Base-by-base conservation (phyloP, 1,140 invertebrate genomes). In the Coboldia fuscipes region DNA sequence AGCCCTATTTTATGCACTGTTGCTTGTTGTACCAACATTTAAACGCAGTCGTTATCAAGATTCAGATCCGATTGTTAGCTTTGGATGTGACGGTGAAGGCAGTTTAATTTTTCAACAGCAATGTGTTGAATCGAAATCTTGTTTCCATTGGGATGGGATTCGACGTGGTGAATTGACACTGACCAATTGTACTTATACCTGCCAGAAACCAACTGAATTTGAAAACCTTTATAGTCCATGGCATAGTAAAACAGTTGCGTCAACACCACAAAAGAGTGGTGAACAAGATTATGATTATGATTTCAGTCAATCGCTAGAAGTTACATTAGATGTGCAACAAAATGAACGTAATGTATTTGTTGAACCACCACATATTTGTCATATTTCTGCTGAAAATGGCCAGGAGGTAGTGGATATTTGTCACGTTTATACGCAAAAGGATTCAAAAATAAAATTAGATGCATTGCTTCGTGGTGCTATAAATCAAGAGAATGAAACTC, bases 31-130 rank as follows among this genome's bases (percentile, higher is more conserved):
- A 1, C 75, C 75, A 9, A 54, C 62, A 5, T 65, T 72, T 15
- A 53, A 66, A 32, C 6, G 54, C 62, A 42, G 50, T 61, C 43
- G 60, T 56, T 43, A 53, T 0, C 50, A 65, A 43, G 63, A 62
- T 10, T 55, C 62, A 12, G 60, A 60, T 30, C 70, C 72, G 5
- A 50, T 60, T 4, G 65, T 77, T 0, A 65, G 66, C 42, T 79
- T 80, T 43, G 66, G 65, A 36, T 79, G 76, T 47, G 66, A 75
- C 43, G 50, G 53, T 18, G 49, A 61, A 12, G 70, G 71, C 3
- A 73, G 70, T 2, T 61, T 64, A 23, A 60, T 81, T 10, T 63
- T 71, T 43, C 74, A 78, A 50, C 68, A 79, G 42, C 61, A 67
- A 16, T 77, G 74, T 44, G 57, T 59, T 7, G 60, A 63, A 26